phyloP scores from a whole-genome alignment of 37 sponge, comb jelly and placozoan species.

The Bolinopsis microptera region DNA sequence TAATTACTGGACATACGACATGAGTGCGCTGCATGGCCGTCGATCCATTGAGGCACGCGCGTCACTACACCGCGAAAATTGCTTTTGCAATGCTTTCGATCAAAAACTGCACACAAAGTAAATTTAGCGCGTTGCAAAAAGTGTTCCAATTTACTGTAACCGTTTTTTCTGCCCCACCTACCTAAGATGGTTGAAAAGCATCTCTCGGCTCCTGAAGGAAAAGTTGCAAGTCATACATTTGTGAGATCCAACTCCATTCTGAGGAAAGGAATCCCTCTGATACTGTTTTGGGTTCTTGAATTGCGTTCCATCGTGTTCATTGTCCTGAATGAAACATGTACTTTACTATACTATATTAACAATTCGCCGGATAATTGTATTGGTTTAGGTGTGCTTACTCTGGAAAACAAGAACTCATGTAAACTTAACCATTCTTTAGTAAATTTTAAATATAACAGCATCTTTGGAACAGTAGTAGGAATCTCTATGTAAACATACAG shows the following conservation, averaged over 20 bases:
- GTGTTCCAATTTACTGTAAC: background rate
- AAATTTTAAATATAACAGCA: too few relatives aligned
- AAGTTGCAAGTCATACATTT: background rate
- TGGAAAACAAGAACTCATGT: too few relatives aligned
- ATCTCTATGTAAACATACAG: too few relatives aligned
- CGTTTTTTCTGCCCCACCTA: background rate
- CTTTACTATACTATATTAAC: too few relatives aligned
- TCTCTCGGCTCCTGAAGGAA: constrained; percentile 15
- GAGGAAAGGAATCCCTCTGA: background rate
- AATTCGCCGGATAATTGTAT: too few relatives aligned
- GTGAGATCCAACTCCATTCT: background rate
- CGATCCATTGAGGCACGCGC: too few relatives aligned
- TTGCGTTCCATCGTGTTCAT: too few relatives aligned
- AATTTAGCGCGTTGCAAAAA: background rate
- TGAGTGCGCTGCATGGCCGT: background rate
- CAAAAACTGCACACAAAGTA: background rate
- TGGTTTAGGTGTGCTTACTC: too few relatives aligned
- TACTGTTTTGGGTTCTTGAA: too few relatives aligned
- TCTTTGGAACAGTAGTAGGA: too few relatives aligned
- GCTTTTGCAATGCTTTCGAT: background rate
- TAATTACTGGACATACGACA: background rate
- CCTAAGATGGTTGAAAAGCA: constrained; percentile 34
- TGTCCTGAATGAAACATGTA: too few relatives aligned
- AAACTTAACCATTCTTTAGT: too few relatives aligned
- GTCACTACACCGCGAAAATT: background rate